Conservation (phyloP, 2,113 vertebrate species). For the Mixornis gularis region DNA sequence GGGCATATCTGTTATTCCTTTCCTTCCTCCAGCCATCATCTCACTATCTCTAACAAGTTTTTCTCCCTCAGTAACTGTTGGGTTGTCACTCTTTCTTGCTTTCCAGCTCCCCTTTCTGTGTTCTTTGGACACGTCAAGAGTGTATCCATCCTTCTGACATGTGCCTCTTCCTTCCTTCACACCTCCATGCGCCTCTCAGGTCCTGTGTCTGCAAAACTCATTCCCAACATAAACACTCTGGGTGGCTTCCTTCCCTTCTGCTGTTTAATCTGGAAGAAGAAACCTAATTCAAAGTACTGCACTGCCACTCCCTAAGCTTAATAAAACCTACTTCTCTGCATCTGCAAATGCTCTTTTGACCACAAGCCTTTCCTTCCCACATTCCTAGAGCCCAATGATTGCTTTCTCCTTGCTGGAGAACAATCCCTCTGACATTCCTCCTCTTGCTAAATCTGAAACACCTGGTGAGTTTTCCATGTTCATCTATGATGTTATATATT, state of each 20-base stretch:
- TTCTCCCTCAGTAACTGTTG: neutral
- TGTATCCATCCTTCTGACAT: neutral
- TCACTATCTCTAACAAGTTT: neutral
- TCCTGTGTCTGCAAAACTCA: neutral
- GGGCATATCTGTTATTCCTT: neutral
- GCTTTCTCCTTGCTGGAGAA: neutral
- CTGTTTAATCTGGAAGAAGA: conserved; percentile 23
- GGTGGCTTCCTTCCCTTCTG: neutral
- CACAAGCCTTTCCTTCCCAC: neutral
- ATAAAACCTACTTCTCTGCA: neutral
- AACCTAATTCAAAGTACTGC: neutral
- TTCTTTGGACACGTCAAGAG: neutral
- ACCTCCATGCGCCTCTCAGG: neutral
- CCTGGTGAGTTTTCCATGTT: neutral
- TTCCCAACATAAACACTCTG: neutral
- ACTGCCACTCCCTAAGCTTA: neutral
- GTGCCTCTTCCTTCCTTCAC: neutral
- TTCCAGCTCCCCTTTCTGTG: neutral
- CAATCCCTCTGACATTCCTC: neutral
- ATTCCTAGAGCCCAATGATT: neutral
- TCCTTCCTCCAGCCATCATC: neutral
- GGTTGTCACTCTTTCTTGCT: neutral
- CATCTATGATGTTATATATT: neutral
- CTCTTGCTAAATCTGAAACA: neutral
- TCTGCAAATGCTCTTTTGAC: neutral